Evolutionary conservation across 1,140 invertebrate genomes (phyloP).

Genomic region (Copidosoma floridanum): DNA sequence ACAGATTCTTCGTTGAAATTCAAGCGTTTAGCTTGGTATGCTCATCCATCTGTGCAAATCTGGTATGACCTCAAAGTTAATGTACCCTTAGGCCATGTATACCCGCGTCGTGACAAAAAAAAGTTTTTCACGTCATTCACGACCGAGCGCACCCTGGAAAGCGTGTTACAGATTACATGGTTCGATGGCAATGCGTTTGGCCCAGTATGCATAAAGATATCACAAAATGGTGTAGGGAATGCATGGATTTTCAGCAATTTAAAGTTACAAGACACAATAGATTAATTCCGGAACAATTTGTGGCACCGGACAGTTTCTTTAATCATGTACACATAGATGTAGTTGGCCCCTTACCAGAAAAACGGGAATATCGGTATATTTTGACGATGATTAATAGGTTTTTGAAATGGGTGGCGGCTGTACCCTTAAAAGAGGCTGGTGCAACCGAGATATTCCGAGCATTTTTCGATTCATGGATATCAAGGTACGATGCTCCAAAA

Average conservation of each 20-base stretch:
- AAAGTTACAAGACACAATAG: neutral
- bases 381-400: neutral
- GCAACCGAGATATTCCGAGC: too few species aligned
- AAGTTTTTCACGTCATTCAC: neutral
- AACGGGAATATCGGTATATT: neutral
- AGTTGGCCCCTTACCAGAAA: neutral
- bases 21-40: too few species aligned
- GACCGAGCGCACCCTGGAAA: neutral
- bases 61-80: too few species aligned
- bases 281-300: neutral
- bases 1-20: too few species aligned
- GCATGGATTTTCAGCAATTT: neutral
- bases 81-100: neutral
- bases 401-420: neutral
- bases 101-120: neutral
- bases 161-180: neutral
- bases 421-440: too few species aligned
- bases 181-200: neutral
- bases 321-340: constrained; percentile 4
- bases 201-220: neutral
- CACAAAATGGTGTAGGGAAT: neutral
- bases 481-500: too few species aligned
- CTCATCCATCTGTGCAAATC: too few species aligned
- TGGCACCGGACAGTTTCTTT: neutral
- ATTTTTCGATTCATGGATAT: too few species aligned